phyloP scores from a whole-genome alignment of 2,113 vertebrate species.

The Phoxinus phoxinus region DNA sequence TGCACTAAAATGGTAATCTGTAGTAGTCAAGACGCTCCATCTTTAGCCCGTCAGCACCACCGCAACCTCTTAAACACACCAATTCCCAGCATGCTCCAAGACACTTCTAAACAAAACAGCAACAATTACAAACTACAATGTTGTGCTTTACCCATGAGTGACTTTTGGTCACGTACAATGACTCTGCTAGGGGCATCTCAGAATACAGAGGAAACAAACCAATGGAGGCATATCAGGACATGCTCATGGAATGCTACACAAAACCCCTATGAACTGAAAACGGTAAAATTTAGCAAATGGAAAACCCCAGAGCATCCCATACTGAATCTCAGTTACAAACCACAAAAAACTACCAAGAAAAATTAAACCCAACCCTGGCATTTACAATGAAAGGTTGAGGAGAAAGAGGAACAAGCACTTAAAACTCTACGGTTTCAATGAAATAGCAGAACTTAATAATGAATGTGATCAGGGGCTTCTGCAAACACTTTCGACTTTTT shows the following conservation, averaged over 20 bases:
- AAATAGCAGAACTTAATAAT: neutral
- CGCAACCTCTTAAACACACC: slow-evolving; percentile 45
- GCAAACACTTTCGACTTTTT: neutral
- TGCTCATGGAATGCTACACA: neutral
- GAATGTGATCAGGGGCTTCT: neutral
- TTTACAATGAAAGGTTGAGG: slow-evolving; percentile 24
- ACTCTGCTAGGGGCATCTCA: neutral
- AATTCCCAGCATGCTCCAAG: slow-evolving; percentile 39
- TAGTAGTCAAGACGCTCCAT: slow-evolving; percentile 35
- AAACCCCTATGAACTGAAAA: slow-evolving; percentile 16
- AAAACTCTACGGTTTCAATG: slow-evolving; percentile 20
- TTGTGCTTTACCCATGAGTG: slow-evolving; percentile 18
- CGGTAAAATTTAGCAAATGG: neutral
- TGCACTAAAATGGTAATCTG: slow-evolving; percentile 37
- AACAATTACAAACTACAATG: slow-evolving; percentile 32
- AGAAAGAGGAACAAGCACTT: slow-evolving; percentile 46
- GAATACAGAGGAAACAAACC: neutral
- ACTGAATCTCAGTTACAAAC: slow-evolving; percentile 16
- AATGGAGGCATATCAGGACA: slow-evolving; percentile 20
- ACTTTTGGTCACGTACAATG: neutral
- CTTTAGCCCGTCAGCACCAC: slow-evolving; percentile 45
- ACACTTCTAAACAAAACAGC: slow-evolving; percentile 38
- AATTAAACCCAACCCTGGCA: slow-evolving; percentile 2
- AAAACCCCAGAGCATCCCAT: neutral
- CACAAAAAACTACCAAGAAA: slow-evolving; percentile 18